Percentiles rank a stretch among this genome's conserved stretches.
Evolutionary conservation across 2,888 invertebrate genomes (phyloP).

Genomic region (Sicus ferrugineus): DNA sequence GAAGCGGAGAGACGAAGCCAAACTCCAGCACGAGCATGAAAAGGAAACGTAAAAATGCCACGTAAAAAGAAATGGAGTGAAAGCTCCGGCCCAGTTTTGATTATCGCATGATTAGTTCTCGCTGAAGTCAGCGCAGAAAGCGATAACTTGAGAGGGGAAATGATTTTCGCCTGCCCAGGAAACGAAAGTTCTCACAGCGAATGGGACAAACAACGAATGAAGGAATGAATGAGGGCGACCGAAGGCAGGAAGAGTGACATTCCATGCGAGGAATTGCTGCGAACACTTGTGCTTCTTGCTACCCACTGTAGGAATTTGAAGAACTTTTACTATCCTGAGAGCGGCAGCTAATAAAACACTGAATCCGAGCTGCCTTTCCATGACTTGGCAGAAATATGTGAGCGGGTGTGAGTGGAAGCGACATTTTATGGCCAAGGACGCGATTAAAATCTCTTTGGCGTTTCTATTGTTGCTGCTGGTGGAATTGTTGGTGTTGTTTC

Average conservation of each 20-base stretch:
- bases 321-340: slow-evolving; percentile 43
- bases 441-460: no score
- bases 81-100: slow-evolving; percentile 33
- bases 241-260: background rate
- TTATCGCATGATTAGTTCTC: slow-evolving; percentile 39
- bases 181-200: no score
- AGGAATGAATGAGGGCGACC: background rate
- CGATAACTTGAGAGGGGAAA: background rate
- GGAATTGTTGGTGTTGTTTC: no score
- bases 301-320: slow-evolving; percentile 41
- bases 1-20: background rate
- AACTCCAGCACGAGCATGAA: background rate
- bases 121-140: slow-evolving; percentile 39
- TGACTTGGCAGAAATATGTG: no score
- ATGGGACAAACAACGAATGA: no score
- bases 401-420: background rate
- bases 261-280: background rate
- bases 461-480: no score
- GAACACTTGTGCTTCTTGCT: slow-evolving; percentile 14
- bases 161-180: no score
- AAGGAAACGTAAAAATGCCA: slow-evolving; percentile 5
- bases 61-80: background rate
- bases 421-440: no score
- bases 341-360: slow-evolving; percentile 35
- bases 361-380: background rate